Percentiles rank a stretch among this genome's conserved stretches.
Conservation (phyloP, 2,888 invertebrate genomes). For the Strigamia transsilvanica region DNA sequence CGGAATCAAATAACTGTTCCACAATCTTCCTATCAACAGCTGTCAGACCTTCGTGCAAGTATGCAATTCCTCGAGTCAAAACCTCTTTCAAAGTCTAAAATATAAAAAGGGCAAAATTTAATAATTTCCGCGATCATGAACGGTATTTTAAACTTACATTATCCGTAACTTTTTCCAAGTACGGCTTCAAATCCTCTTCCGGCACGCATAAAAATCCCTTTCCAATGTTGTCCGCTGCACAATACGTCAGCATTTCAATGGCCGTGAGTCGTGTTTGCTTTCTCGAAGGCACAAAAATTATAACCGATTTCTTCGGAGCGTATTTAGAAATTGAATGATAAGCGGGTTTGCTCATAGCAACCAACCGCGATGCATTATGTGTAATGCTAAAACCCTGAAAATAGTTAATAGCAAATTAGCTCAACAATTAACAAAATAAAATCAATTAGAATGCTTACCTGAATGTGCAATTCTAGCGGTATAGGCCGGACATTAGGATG, state of each 20-base stretch:
- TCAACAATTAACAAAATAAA: not conserved
- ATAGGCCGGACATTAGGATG: slow-evolving; percentile 96
- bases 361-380: slow-evolving; percentile 93
- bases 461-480: slow-evolving; percentile 93
- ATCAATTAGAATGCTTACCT: slow-evolving; percentile 59
- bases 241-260: slow-evolving; percentile 92
- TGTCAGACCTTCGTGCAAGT: slow-evolving; percentile 93
- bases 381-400: slow-evolving; percentile 92
- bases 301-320: slow-evolving; percentile 83
- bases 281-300: slow-evolving; percentile 90
- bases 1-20: slow-evolving; percentile 90
- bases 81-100: slow-evolving; percentile 87
- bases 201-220: slow-evolving; percentile 87
- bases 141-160: slow-evolving; percentile 69
- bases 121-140: not conserved
- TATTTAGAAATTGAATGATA: slow-evolving; percentile 90
- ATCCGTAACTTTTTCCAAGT: slow-evolving; percentile 85
- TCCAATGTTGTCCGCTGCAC: slow-evolving; percentile 86
- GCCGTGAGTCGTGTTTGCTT: slow-evolving; percentile 93
- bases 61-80: slow-evolving; percentile 93
- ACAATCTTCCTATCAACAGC: slow-evolving; percentile 86
- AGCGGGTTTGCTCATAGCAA: slow-evolving; percentile 97
- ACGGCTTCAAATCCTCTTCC: slow-evolving; percentile 87
- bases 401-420: not conserved
- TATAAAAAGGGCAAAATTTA: slow-evolving; percentile 15